Base-by-base conservation (phyloP, 2,797 vertebrate genomes). In the Aulostomus chinensis region DNA sequence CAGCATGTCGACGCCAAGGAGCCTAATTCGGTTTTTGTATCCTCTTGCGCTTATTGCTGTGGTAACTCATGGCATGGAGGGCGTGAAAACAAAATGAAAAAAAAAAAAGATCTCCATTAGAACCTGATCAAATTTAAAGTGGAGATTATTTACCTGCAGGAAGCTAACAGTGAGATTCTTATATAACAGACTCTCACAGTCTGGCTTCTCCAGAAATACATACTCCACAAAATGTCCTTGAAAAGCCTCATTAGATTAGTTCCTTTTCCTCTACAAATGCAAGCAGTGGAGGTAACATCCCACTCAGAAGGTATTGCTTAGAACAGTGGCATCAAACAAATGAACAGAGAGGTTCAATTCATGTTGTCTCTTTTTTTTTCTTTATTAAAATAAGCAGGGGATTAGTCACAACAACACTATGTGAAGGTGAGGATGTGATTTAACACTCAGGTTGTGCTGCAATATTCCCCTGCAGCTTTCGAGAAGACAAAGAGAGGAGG, bases 121-220 rank as follows among this genome's bases (percentile, higher is more conserved):
- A 45, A 67, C 21, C 32, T 41, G 35, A 46, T 41, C 49, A 17
- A 63, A 58, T 68, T 61, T 13, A 61, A 51, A 64, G 62, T 32
- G 26, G 29, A 43, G 40, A 68, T 60, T 66, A 68, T 60, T 66
- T 50, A 73, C 64, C 57, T 61, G 40, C 37, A 58, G 54, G 41
- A 61, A 49, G 51, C 25, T 43, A 58, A 75, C 53, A 71, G 58
- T 50, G 47, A 59, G 47, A 8, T 18, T 50, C 22, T 42, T 5
- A 38, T 52, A 65, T 30, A 36, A 58, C 15, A 11, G 17, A 24
- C 22, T 24, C 22, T 8, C 22, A 24, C 22, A 8, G n/a, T n/a
- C n/a, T n/a, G n/a, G n/a, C 8, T 24, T 8, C 4, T 24, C 22
- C 22, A 4, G 22, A 24, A 24, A 24, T 24, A 24, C 22, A 24